phyloP scores from a whole-genome alignment of 2,888 invertebrate genomes.

The Parelbella ahira region DNA sequence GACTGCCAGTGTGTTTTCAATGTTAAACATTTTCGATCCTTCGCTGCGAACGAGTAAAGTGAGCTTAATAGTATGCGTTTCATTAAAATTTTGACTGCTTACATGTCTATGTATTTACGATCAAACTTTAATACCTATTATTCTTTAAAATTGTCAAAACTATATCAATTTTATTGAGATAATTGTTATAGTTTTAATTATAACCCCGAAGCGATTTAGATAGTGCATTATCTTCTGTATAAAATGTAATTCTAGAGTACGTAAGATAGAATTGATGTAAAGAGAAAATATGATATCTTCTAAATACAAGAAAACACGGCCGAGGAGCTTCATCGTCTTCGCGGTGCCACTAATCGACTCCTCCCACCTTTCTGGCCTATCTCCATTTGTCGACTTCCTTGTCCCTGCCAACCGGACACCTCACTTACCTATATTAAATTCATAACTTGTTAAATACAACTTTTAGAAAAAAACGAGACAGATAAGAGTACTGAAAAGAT shows the following conservation, averaged over 20 bases:
- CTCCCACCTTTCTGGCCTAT: slow-evolving; percentile 50
- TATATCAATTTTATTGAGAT: no score
- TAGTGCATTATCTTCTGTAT: slow-evolving; percentile 24
- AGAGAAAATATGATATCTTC: no score
- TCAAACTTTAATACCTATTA: no score
- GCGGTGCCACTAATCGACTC: slow-evolving; percentile 58
- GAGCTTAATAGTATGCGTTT: slow-evolving; percentile 30
- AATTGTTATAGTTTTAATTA: slow-evolving; percentile 33
- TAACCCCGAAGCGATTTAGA: slow-evolving; percentile 29
- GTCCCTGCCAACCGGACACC: slow-evolving; percentile 53
- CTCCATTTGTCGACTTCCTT: slow-evolving; percentile 64
- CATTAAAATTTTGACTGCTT: slow-evolving; percentile 32
- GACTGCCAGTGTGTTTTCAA: slow-evolving; percentile 39
- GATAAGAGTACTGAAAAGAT: slow-evolving; percentile 53
- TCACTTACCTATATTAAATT: slow-evolving; percentile 70
- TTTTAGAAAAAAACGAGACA: slow-evolving; percentile 64
- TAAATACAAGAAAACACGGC: no score
- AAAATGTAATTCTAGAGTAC: slow-evolving; percentile 28
- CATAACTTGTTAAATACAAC: slow-evolving; percentile 70
- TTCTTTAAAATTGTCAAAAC: no score
- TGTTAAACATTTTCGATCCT: slow-evolving; percentile 26
- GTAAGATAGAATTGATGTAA: slow-evolving; percentile 25
- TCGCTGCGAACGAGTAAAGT: slow-evolving; percentile 14
- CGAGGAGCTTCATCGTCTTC: slow-evolving; percentile 41
- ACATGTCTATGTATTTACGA: no score